Percentiles rank a stretch among this genome's conserved stretches.
Evolutionary conservation across 2,797 vertebrate species (phyloP).

Genomic region (Lophius americanus): DNA sequence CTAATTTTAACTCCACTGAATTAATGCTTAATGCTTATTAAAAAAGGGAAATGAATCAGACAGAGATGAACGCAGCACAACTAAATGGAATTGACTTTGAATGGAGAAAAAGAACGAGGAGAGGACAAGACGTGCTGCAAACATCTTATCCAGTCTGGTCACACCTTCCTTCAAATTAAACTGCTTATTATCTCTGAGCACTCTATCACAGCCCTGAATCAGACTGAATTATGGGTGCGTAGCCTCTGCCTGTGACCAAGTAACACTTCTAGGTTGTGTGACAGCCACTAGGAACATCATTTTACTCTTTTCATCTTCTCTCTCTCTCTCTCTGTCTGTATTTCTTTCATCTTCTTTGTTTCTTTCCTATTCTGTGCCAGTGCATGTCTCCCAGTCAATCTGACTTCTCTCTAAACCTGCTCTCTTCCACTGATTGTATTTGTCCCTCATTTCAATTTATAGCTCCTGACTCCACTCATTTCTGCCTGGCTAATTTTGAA

Average conservation of each 20-base stretch:
- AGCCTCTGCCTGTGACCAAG: constrained; percentile 57
- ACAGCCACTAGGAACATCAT: constrained; percentile 56
- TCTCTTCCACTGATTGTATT: constrained; percentile 32
- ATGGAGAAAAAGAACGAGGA: constrained; percentile 18
- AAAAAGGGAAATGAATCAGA: constrained; percentile 35
- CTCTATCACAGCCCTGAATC: constrained; percentile 73
- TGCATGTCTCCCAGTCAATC: constrained; percentile 21
- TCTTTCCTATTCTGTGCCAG: constrained; percentile 8
- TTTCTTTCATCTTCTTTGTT: constrained; percentile 44
- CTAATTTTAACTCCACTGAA: constrained; percentile 18
- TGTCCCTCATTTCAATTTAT: constrained; percentile 52
- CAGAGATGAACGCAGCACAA: constrained; percentile 20
- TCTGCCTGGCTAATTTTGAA: constrained; percentile 36
- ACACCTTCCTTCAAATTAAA: constrained; percentile 77
- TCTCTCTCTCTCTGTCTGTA: constrained; percentile 2
- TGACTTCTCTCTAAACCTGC: constrained; percentile 28
- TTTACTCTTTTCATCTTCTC: constrained; percentile 24
- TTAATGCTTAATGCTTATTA: constrained; percentile 33
- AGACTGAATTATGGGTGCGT: constrained; percentile 74
- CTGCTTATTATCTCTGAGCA: constrained; percentile 76
- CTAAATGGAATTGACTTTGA: constrained; percentile 41
- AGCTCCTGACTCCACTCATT: constrained; percentile 29
- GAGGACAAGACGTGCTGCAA: constrained; percentile 27
- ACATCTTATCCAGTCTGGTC: constrained; percentile 70
- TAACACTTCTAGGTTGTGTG: constrained; percentile 52